Base-by-base conservation (phyloP, 2,797 vertebrate genomes). In the Zalophus californianus region DNA sequence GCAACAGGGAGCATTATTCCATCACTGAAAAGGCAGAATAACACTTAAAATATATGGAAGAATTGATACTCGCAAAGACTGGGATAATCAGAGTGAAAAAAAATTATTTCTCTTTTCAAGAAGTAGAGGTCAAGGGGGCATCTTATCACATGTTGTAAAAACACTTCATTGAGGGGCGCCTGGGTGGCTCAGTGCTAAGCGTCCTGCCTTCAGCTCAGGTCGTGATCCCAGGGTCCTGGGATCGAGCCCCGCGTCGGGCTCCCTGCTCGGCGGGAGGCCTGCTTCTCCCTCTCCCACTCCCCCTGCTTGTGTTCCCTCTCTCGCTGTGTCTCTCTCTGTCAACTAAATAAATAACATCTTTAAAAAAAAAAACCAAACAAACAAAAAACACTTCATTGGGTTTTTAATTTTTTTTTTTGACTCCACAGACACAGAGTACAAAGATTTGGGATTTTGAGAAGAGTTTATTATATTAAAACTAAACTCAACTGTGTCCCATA, bases 71-170 rank as follows among this genome's bases (percentile, higher is more conserved):
- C 9, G 5, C 62, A 83, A 20, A 78, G 32, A 48, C 38, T 70
- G 95, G 52, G 73, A 98, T 96, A 95, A 92, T 89, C 73, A 83
- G 50, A 98, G n/a, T 56, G 90, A 86, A 93, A 94, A 52, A 50
- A 97, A 20, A 21, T 21, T 66, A 94, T 86, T 86, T 96, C 85
- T 97, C 0, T 88, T 96, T 97, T 60, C 86, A 79, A 97, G 85
- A 54, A 92, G 88, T 70, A 88, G 70, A 97, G 94, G 96, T 82
- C 90, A 96, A 93, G 86, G 79, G 54, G 44, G 9, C 13, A 85
- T 95, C 78, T 97, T 75, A 89, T 50, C 88, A 86, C 12, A 77
- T 92, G 86, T 85, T 98, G 95, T 98, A 58, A 91, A 97, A 83
- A 97, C 15, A 93, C n/a, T 94, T 94, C n/a, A 62, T 4, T 94